These are phyloP conservation scores for Ibycter americanus DNA, from an alignment of 2,797 vertebrate species.

Conservation along the genomic window DNA sequence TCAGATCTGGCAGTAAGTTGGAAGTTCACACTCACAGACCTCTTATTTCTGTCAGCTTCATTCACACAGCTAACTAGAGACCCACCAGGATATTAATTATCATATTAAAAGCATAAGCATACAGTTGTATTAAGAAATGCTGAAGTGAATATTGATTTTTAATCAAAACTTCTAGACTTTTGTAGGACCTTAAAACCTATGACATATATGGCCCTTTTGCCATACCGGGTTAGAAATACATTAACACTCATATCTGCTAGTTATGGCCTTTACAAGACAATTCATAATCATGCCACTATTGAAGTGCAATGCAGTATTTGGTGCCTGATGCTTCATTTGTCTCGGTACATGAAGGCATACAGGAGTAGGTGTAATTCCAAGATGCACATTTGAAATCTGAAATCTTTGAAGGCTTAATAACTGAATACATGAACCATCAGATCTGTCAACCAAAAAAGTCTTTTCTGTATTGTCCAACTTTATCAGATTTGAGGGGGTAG, in stretches of 20 bases:
- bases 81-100: not conserved
- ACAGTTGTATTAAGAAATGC: not conserved
- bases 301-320: not conserved
- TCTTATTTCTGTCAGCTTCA: not conserved
- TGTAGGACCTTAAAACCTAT: not conserved
- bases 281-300: not conserved
- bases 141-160: not conserved
- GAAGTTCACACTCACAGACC: not conserved
- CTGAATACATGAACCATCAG: not conserved
- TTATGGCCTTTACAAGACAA: not conserved
- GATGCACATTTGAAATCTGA: not conserved
- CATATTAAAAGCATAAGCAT: not conserved
- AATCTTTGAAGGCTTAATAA: not conserved
- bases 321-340: not conserved
- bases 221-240: not conserved
- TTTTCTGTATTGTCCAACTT: not conserved
- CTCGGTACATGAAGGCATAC: not conserved
- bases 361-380: not conserved
- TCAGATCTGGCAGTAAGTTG: not conserved
- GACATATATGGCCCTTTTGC: not conserved
- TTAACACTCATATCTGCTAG: too few relatives aligned
- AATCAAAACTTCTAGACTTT: not conserved
- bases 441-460: not conserved
- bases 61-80: not conserved
- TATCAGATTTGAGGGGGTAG: not conserved